Evolutionary conservation across 2,797 vertebrate genomes (phyloP), one percentile per base, ranked within the genome.

Genomic region (Phalloptychus januarius): DNA sequence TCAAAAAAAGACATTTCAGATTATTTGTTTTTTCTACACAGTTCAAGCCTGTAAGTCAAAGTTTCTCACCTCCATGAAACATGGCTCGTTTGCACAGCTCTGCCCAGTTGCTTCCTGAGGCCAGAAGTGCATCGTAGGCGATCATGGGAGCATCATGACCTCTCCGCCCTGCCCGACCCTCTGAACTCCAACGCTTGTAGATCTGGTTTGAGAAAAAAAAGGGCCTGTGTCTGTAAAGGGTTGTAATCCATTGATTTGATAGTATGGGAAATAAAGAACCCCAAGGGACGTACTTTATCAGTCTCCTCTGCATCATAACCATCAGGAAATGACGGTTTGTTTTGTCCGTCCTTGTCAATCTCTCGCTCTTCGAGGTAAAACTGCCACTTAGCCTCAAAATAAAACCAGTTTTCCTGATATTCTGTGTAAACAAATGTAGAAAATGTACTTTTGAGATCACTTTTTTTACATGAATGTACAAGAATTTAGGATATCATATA

Each of bases 301-400:
- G 96, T 96, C 84, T 98, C 97, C 13, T 97, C 96, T 0, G 96
- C 94, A 0, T 97, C 96, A 1, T 98, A 98, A 77, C 79, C 91
- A 71, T 96, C 95, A 0, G 97, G 96, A 79, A 99, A 97, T 42
- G 71, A 63, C 7, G 97, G 95, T 86, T 97, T 96, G 74, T 95
- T 96, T 75, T 96, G 94, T 16, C 94, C 93, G 6, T 98, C 97
- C 33, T 96, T 95, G 4, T 95, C 95, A 72, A 99, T 96, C 84
- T 95, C 96, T 92, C 98, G 95, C 81, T 99, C 98, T 79, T 99
- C 98, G 89, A 99, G 89, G 91, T 99, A 99, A 93, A 98, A 98
- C 91, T 99, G 97, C 98, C 98, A 99, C 85, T 99, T 99, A 20
- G 98, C 97, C 91, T 98, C 98, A 58, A 98, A 99, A 93, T 99